Conservation (phyloP, 2,113 vertebrate species). For the Forbesichthys papilliferus region DNA sequence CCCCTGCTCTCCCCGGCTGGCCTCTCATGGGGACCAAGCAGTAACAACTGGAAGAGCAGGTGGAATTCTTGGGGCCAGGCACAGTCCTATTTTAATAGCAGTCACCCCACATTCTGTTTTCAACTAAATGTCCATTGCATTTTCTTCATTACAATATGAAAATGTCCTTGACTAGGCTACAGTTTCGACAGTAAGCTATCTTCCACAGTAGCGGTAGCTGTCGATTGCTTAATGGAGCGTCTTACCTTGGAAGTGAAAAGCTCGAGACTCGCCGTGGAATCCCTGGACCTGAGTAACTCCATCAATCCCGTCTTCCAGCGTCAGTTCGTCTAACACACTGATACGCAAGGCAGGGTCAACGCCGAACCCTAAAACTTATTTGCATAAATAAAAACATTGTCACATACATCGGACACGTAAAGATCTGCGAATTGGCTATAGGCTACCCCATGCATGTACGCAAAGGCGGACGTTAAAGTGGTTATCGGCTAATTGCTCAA, state of each 20-base stretch:
- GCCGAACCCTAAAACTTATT: slow-evolving; percentile 87
- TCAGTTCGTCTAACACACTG: slow-evolving; percentile 87
- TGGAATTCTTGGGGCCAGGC: slow-evolving; percentile 36
- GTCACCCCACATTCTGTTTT: too few relatives aligned
- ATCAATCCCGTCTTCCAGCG: slow-evolving; percentile 80
- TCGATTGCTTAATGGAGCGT: background rate
- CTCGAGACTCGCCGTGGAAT: slow-evolving; percentile 93
- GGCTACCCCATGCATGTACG: background rate
- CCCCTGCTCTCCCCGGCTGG: slow-evolving; percentile 12
- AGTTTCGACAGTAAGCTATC: too few relatives aligned
- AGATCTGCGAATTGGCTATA: background rate
- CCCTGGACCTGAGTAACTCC: slow-evolving; percentile 94
- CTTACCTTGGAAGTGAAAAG: slow-evolving; percentile 92
- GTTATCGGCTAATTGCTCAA: too few relatives aligned
- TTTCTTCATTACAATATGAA: too few relatives aligned
- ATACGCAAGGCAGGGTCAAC: slow-evolving; percentile 93
- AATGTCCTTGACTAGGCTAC: too few relatives aligned
- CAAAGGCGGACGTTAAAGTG: too few relatives aligned
- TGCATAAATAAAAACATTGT: slow-evolving; percentile 37
- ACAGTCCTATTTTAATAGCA: slow-evolving; percentile 14
- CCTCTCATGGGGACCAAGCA: slow-evolving; percentile 29
- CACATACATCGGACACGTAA: background rate
- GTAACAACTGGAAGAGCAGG: slow-evolving; percentile 56
- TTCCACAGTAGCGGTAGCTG: too few relatives aligned
- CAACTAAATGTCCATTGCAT: too few relatives aligned